Base-by-base conservation (phyloP, 2,113 vertebrate genomes). In the Strix aluco region DNA sequence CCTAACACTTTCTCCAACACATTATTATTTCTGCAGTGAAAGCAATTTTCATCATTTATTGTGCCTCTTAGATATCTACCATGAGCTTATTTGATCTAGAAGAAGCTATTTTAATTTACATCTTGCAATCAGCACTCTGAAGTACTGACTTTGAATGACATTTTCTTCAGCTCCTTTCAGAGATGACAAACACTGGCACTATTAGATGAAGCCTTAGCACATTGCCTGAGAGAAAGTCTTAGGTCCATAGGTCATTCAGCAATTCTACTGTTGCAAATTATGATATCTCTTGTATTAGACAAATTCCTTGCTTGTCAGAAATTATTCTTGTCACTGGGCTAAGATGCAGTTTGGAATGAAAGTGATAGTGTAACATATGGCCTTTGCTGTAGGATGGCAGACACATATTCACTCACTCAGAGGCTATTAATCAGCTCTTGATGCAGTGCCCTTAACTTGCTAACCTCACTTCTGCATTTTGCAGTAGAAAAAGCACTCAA, bases 331-430 rank as follows among this genome's bases (percentile, higher is more conserved):
- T 97, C 96, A 96, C 77, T 82, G 15, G 18, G 75, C 75, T 94
- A 94, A 97, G 94, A 97, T 70, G 87, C 86, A 80, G 88, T 26
- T 98, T 95, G 97, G 96, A 97, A 95, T 96, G 95, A 91, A 95
- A 96, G 97, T 84, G 96, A 95, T 97, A 96, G 93, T 92, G 84
- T 96, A 97, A 96, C 97, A 98, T 98, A 97, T 98, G 98, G 97
- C 93, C 88, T 80, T 96, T 96, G 87, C 88, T 96, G 94, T 92
- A 95, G 94, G 94, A 97, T 94, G 90, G 96, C 93, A 96, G 93
- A 94, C 89, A 94, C 96, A 94, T 94, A 97, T 94, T 96, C 96
- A 85, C 71, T 97, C 96, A 83, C 97, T 98, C 97, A 95, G 93
- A 95, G 95, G 95, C 95, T 96, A 98, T 98, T 98, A 98, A 98